A percentile compares a stretch with the other conserved stretches of the same genome.
Conservation (phyloP, 2,888 invertebrate genomes). For the Macrostomum cliftonense region DNA sequence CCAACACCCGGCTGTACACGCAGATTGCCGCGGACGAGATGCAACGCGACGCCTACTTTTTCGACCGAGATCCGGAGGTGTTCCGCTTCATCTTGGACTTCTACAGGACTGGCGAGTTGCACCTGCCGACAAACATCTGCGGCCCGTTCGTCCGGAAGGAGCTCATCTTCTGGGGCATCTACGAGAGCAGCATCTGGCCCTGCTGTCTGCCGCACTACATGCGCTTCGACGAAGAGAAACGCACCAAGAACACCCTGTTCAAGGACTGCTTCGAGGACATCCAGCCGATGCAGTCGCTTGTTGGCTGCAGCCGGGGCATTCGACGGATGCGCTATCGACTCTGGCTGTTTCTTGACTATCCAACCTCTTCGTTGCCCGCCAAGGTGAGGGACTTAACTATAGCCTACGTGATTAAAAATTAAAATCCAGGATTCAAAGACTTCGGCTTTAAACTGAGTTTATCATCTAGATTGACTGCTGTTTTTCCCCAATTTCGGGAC, state of each 20-base stretch:
- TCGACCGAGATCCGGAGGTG: slow-evolving; percentile 26
- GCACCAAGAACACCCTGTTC: slow-evolving; percentile 10
- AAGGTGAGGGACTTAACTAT: slow-evolving; percentile 23
- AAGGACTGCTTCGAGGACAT: slow-evolving; percentile 12
- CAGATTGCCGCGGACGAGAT: too few relatives aligned
- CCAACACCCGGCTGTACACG: slow-evolving; percentile 12
- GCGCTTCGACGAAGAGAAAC: slow-evolving; percentile 9
- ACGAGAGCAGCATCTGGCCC: slow-evolving; percentile 26
- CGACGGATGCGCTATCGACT: slow-evolving; percentile 15
- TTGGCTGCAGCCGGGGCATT: slow-evolving; percentile 7
- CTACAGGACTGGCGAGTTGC: slow-evolving; percentile 31
- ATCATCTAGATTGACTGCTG: too few relatives aligned
- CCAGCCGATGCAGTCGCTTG: slow-evolving; percentile 10
- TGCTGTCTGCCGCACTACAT: slow-evolving; percentile 32
- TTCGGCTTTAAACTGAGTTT: too few relatives aligned
- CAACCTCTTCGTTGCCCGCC: slow-evolving; percentile 27
- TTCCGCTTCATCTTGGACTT: slow-evolving; percentile 26
- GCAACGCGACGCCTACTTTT: slow-evolving; percentile 14
- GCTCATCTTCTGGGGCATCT: slow-evolving; percentile 29
- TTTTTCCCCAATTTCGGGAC: too few relatives aligned
- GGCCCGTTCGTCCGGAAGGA: slow-evolving; percentile 34
- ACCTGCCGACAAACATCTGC: slow-evolving; percentile 33
- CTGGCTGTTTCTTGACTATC: slow-evolving; percentile 32
- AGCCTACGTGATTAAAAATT: too few relatives aligned
- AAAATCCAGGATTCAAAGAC: too few relatives aligned